Evolutionary conservation across 2,113 vertebrate species (phyloP).

Genomic region (Coryphaenoides rupestris): DNA sequence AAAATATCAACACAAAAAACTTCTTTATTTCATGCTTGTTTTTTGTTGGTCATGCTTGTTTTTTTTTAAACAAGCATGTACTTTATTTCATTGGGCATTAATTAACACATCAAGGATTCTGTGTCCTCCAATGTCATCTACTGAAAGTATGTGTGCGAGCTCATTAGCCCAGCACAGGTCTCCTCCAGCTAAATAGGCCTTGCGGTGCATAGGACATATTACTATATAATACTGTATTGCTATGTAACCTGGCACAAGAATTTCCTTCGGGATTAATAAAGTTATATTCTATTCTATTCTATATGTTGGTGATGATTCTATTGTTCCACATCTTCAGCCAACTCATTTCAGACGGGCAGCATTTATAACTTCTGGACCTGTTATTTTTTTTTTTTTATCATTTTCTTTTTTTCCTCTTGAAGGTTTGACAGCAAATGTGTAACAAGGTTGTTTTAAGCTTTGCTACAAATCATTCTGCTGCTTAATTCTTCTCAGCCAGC

Average conservation of each 20-base stretch:
- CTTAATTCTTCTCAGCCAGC: constrained; percentile 29
- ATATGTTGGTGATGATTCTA: not conserved
- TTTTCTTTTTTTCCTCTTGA: not conserved
- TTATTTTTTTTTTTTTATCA: too few species aligned
- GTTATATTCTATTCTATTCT: too few species aligned
- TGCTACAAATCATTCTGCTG: not conserved
- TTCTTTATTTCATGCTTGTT: too few species aligned
- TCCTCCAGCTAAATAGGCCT: constrained; percentile 18
- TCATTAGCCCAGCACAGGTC: constrained; percentile 38
- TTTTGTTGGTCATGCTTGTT: constrained; percentile 43
- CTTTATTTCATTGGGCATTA: constrained; percentile 47
- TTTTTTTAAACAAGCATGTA: constrained; percentile 34
- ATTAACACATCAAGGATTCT: constrained; percentile 57
- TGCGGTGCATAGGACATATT: not conserved
- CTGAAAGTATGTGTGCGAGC: constrained; percentile 44
- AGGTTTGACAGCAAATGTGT: not conserved
- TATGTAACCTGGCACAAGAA: too few species aligned
- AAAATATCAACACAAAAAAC: constrained; percentile 17
- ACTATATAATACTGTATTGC: too few species aligned
- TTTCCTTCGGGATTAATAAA: too few species aligned
- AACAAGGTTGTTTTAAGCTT: constrained; percentile 14
- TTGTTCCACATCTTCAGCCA: constrained; percentile 22
- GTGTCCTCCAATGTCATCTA: constrained; percentile 50
- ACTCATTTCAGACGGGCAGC: not conserved
- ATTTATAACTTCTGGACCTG: not conserved